Evolutionary conservation across 2,797 vertebrate genomes (phyloP).

Genomic region (Urosaurus nigricauda): DNA sequence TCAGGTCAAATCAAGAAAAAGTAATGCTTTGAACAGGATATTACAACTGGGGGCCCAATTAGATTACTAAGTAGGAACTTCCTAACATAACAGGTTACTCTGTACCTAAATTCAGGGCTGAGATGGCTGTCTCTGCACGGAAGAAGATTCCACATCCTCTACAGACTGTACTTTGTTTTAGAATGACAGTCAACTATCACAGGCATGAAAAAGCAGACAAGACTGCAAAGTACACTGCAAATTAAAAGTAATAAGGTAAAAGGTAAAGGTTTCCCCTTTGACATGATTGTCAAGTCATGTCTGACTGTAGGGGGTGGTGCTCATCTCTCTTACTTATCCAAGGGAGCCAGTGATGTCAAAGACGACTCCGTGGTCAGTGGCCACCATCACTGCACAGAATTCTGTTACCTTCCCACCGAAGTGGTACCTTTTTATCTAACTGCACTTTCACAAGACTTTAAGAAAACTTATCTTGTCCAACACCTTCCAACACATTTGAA

Average conservation of each 20-base stretch:
- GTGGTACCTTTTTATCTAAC: no score
- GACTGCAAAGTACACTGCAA: constrained; percentile 16
- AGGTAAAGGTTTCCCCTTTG: no score
- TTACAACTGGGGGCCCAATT: neutral
- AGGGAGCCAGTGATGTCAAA: no score
- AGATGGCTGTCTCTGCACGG: neutral
- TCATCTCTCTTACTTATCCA: no score
- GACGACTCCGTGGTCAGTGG: no score
- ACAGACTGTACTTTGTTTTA: neutral
- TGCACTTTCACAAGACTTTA: neutral
- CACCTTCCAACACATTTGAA: neutral
- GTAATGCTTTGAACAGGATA: neutral
- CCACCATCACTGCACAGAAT: no score
- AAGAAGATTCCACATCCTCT: neutral
- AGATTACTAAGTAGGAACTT: neutral
- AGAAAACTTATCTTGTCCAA: neutral
- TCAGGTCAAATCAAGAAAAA: neutral
- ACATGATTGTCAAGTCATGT: no score
- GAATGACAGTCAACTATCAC: neutral
- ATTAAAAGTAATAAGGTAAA: neutral
- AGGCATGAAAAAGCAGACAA: neutral
- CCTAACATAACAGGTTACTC: no score
- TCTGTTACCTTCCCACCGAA: no score
- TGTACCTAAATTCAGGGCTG: neutral
- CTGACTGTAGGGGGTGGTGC: no score